phyloP scores from a whole-genome alignment of 2,888 invertebrate species.

The Sminthurides aquaticus region DNA sequence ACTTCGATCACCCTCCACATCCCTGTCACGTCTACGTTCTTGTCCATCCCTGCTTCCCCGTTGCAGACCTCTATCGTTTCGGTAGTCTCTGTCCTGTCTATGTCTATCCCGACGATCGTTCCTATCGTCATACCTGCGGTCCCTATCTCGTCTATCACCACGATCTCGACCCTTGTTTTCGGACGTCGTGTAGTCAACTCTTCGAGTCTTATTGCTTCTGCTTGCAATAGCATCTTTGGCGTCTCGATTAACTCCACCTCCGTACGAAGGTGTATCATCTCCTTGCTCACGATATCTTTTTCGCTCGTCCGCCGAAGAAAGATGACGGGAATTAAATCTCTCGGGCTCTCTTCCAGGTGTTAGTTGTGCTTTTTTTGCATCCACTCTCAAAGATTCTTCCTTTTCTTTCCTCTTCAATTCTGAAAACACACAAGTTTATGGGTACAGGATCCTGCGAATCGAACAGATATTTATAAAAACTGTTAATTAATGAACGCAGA shows the following conservation, averaged over 20 bases:
- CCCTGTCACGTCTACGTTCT: slow-evolving; percentile 31
- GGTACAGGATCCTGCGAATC: no score
- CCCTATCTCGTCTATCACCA: slow-evolving; percentile 43
- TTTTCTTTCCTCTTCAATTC: slow-evolving; percentile 46
- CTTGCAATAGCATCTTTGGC: slow-evolving; percentile 66
- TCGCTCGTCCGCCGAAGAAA: slow-evolving; percentile 22
- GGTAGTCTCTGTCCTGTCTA: slow-evolving; percentile 42
- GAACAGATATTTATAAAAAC: no score
- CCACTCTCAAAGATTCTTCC: slow-evolving; percentile 41
- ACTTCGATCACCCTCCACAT: slow-evolving; percentile 14
- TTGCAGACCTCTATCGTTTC: slow-evolving; percentile 44
- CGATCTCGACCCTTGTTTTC: slow-evolving; percentile 45
- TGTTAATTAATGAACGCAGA: no score
- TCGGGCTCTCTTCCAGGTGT: slow-evolving; percentile 32
- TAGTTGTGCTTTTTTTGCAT: slow-evolving; percentile 43
- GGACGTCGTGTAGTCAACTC: slow-evolving; percentile 61
- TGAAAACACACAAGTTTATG: no score
- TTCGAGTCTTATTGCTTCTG: slow-evolving; percentile 56
- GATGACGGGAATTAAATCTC: slow-evolving; percentile 17
- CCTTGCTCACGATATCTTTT: slow-evolving; percentile 63
- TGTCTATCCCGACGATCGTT: slow-evolving; percentile 45
- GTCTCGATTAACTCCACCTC: slow-evolving; percentile 79
- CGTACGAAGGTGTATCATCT: slow-evolving; percentile 88
- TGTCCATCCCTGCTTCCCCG: slow-evolving; percentile 45
- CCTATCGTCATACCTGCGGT: slow-evolving; percentile 44